phyloP scores from a whole-genome alignment of 2,113 vertebrate genomes.

The Amphiprion ocellaris region DNA sequence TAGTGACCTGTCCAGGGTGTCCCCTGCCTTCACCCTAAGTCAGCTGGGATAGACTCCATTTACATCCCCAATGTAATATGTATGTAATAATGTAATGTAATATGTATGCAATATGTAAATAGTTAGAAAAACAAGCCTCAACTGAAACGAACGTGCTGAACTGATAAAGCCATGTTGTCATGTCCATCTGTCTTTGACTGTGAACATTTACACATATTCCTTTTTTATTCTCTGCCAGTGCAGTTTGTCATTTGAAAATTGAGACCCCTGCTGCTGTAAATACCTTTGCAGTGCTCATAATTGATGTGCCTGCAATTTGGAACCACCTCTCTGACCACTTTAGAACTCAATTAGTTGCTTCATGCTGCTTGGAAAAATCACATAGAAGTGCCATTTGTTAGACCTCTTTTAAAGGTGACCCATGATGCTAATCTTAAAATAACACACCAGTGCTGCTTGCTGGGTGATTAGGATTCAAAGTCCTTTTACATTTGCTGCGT shows the following conservation, averaged over 20 bases:
- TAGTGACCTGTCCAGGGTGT: too few relatives aligned
- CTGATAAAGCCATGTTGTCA: not conserved
- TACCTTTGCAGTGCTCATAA: slow-evolving; percentile 21
- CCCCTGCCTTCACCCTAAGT: too few relatives aligned
- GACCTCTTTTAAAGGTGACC: slow-evolving; percentile 42
- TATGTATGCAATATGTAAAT: not conserved
- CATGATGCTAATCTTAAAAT: slow-evolving; percentile 39
- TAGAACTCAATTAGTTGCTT: slow-evolving; percentile 38
- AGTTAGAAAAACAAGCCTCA: not conserved
- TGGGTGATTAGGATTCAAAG: slow-evolving; percentile 17
- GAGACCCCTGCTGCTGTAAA: slow-evolving; percentile 44
- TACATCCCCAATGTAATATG: too few relatives aligned
- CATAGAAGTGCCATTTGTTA: slow-evolving; percentile 37
- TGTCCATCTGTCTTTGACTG: not conserved
- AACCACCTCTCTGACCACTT: slow-evolving; percentile 33
- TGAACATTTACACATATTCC: not conserved
- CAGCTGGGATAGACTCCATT: too few relatives aligned
- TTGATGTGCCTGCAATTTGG: slow-evolving; percentile 26
- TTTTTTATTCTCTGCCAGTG: slow-evolving; percentile 1
- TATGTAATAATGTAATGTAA: too few relatives aligned
- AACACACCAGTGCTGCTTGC: not conserved
- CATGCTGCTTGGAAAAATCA: slow-evolving; percentile 41
- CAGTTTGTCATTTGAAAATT: slow-evolving; percentile 43
- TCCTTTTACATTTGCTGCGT: slow-evolving; percentile 28
- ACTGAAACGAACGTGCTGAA: not conserved